Evolutionary conservation across 2,888 invertebrate species (phyloP).

Genomic region (Alloscopus bannaensis): DNA sequence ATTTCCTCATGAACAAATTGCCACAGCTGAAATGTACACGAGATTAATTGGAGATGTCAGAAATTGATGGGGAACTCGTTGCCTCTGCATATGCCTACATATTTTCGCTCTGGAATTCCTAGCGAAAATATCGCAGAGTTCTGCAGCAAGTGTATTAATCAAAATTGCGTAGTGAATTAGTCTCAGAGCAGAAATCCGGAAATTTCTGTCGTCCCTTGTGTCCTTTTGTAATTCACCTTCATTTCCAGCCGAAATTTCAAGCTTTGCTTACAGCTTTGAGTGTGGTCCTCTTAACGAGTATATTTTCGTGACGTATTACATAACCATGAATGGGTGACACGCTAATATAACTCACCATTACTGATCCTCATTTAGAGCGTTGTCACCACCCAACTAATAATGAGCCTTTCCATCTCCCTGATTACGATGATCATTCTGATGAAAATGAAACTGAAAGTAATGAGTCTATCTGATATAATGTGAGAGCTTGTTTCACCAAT

Average conservation of each 20-base stretch:
- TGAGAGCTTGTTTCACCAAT: conserved; percentile 43
- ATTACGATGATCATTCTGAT: neutral
- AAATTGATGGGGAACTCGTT: conserved; percentile 40
- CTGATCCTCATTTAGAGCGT: conserved; percentile 5
- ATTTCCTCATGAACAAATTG: neutral
- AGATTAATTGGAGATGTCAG: conserved; percentile 52
- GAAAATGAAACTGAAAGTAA: conserved; percentile 47
- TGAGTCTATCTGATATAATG: neutral
- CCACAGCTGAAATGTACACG: neutral
- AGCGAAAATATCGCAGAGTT: no score
- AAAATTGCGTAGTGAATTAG: no score
- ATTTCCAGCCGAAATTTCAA: conserved; percentile 20
- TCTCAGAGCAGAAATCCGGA: no score
- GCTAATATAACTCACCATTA: conserved; percentile 23
- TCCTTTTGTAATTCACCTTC: no score
- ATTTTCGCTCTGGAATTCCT: neutral
- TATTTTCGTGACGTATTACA: conserved; percentile 31
- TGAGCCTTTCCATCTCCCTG: conserved; percentile 34
- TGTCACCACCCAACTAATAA: conserved; percentile 26
- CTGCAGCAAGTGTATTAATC: no score
- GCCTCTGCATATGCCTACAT: conserved; percentile 4
- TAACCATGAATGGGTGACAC: conserved; percentile 45
- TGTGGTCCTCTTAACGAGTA: no score
- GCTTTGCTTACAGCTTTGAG: no score
- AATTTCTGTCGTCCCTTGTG: no score